These are phyloP conservation scores for Masticophis lateralis DNA, from an alignment of 2,797 vertebrate genomes.

Conservation along the genomic window DNA sequence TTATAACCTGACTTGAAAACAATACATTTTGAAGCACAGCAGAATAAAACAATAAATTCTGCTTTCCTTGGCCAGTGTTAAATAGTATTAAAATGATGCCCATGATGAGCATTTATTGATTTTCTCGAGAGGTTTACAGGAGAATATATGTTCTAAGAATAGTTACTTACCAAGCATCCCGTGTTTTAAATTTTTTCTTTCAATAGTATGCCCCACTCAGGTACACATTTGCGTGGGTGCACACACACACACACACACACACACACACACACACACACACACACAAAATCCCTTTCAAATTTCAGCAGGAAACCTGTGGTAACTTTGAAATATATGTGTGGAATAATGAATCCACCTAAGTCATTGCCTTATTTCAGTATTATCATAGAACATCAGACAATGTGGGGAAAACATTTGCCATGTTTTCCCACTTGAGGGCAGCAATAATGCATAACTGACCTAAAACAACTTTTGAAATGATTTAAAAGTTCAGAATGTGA, in stretches of 20 bases:
- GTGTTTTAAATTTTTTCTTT: background rate
- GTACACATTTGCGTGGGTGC: background rate
- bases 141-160: background rate
- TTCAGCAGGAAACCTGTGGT: background rate
- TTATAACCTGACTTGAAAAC: background rate
- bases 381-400: background rate
- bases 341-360: background rate
- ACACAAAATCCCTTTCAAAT: too few relatives aligned
- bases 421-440: slow-evolving; percentile 61
- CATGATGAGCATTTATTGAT: background rate
- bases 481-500: background rate
- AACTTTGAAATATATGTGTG: background rate
- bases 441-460: background rate
- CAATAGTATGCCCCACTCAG: background rate
- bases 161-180: background rate
- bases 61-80: background rate
- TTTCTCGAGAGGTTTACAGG: background rate
- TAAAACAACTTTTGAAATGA: background rate
- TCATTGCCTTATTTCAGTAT: background rate
- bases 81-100: background rate
- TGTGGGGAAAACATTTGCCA: background rate
- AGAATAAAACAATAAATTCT: background rate
- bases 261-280: background rate
- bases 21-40: background rate
- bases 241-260: too few relatives aligned